A percentile compares a stretch with the other conserved stretches of the same genome.
These are phyloP conservation scores for Torymus aiolomorphi DNA, from an alignment of 2,888 invertebrate species.

Conservation along the genomic window DNA sequence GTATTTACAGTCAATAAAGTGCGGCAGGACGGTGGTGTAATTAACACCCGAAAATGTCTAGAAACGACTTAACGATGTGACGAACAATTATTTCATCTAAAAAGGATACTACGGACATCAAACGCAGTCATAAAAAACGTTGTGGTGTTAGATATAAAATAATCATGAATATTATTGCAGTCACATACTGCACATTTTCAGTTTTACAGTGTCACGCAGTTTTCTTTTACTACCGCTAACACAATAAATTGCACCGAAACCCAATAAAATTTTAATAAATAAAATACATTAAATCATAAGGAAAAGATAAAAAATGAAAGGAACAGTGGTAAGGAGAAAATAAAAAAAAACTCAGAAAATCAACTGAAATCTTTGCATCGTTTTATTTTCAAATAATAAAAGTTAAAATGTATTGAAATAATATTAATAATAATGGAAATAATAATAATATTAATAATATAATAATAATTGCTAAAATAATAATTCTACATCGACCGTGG, in stretches of 20 bases:
- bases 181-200: constrained; percentile 3
- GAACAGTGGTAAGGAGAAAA: constrained; percentile 39
- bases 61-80: constrained; percentile 45
- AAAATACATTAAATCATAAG: constrained; percentile 6
- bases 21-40: constrained; percentile 63
- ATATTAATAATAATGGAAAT: constrained; percentile 67
- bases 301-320: constrained; percentile 15
- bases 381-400: constrained; percentile 74
- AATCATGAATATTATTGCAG: constrained; percentile 13
- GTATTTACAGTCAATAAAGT: constrained; percentile 61
- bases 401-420: constrained; percentile 74
- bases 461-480: constrained; percentile 61
- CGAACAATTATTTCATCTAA: constrained; percentile 22
- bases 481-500: constrained; percentile 62
- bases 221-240: not conserved
- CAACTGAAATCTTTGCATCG: constrained; percentile 70
- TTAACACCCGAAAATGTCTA: constrained; percentile 48
- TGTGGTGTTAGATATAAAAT: not conserved
- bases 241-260: constrained; percentile 44
- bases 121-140: not conserved
- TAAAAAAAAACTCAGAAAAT: constrained; percentile 52
- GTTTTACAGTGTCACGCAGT: constrained; percentile 20
- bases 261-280: not conserved
- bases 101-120: constrained; percentile 7
- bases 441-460: constrained; percentile 62